phyloP scores from a whole-genome alignment of 2,888 invertebrate species.

The Phytoseiulus persimilis region DNA sequence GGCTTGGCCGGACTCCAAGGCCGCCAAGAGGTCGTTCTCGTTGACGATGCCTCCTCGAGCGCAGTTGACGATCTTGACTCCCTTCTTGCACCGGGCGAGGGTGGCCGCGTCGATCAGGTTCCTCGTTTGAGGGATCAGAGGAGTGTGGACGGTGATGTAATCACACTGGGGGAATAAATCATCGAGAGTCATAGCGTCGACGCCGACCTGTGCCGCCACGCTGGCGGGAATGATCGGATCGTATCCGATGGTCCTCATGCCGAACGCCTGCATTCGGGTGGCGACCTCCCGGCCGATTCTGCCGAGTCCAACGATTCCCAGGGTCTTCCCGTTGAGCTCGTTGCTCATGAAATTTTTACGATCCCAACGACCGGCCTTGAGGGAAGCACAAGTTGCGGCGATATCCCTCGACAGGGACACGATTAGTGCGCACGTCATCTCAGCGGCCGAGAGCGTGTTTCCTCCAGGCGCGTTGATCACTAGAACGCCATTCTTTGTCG shows the following conservation, averaged over 20 bases:
- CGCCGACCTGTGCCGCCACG: constrained; percentile 66
- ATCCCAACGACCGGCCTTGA: constrained; percentile 88
- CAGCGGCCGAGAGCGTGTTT: constrained; percentile 92
- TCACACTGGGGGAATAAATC: constrained; percentile 86
- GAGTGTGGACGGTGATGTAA: constrained; percentile 93
- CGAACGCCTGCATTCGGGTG: constrained; percentile 83
- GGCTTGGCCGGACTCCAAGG: constrained; percentile 71
- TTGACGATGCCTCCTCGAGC: constrained; percentile 93
- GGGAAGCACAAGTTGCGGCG: constrained; percentile 69
- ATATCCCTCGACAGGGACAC: constrained; percentile 69
- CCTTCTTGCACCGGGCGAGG: constrained; percentile 71
- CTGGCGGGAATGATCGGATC: constrained; percentile 80
- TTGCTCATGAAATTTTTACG: constrained; percentile 73
- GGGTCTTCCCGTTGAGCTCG: constrained; percentile 79
- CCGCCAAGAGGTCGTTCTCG: constrained; percentile 71
- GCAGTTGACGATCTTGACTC: constrained; percentile 82
- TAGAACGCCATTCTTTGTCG: constrained; percentile 70
- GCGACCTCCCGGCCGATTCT: constrained; percentile 92
- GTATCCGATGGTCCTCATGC: constrained; percentile 93
- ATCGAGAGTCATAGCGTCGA: constrained; percentile 69
- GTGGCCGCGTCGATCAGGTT: constrained; percentile 71
- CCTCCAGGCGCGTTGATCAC: constrained; percentile 94
- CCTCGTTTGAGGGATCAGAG: constrained; percentile 80
- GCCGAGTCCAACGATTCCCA: constrained; percentile 87
- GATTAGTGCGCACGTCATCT: constrained; percentile 84